Percentiles rank a stretch among this genome's conserved stretches.
phyloP scores from a whole-genome alignment of 2,113 vertebrate genomes.

The Oreochromis aureus region DNA sequence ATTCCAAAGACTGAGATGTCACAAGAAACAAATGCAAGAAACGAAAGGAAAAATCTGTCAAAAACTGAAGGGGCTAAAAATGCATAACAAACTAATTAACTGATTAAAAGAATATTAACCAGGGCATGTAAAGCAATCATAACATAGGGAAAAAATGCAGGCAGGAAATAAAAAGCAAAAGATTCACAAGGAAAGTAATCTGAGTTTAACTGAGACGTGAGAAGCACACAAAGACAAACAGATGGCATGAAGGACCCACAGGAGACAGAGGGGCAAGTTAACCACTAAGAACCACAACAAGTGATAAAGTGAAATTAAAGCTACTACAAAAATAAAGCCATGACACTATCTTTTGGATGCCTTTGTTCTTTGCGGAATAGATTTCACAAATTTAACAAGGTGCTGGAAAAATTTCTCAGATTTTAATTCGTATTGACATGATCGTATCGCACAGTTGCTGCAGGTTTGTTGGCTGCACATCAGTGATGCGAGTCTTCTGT shows the following conservation, averaged over 20 bases:
- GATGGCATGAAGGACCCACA: not conserved
- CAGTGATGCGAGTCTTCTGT: not conserved
- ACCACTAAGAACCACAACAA: not conserved
- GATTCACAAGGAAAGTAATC: not conserved
- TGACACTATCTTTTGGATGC: not conserved
- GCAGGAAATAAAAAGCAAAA: not conserved
- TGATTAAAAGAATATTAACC: not conserved
- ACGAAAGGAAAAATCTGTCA: not conserved
- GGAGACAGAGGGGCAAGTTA: not conserved
- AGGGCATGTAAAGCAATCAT: not conserved
- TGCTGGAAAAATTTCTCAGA: not conserved
- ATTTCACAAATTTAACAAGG: not conserved
- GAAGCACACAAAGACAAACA: not conserved
- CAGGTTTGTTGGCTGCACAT: not conserved
- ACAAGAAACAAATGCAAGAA: not conserved
- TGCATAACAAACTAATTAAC: not conserved
- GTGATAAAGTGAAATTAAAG: too few species aligned
- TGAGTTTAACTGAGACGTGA: not conserved
- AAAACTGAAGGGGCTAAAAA: not conserved
- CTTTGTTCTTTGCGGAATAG: not conserved
- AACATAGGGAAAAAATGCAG: not conserved
- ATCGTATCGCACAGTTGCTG: not conserved
- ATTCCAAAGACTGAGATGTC: not conserved
- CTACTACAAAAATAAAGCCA: too few species aligned
- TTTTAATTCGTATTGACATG: not conserved